Evolutionary conservation across 1,140 invertebrate species (phyloP), one percentile per base, ranked within the genome.

Genomic region (Drosophila nigromelanica): DNA sequence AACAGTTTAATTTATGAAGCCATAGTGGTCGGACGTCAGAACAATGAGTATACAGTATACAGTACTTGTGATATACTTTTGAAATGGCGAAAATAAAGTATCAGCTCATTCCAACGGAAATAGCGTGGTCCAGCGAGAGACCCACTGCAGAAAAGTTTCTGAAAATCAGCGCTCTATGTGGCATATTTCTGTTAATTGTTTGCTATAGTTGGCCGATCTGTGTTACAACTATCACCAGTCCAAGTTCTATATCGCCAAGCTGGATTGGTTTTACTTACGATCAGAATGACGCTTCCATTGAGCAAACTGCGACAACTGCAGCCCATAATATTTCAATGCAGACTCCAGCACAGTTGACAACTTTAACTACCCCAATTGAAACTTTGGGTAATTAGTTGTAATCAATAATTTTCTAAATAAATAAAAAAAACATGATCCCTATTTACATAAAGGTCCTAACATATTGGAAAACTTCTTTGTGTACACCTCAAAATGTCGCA

Each of bases 401-500:
- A 6, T 6, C 0, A 35, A 21, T 21, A 7, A 2, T 15, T 12
- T 33, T 15, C 12, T 18, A 1, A 27, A 35, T 14, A 27, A 7
- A 14, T 14, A 27, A 27, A 7, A 14, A 24, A 27, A 21, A 24
- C 12, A 21, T 21, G 7, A 7, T 18, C 2, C 11, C 11, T 18
- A 58, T 30, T 30, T 35, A n/a, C 6, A n/a, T 47, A n/a, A 35
- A 60, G 58, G 21, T 39, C 59, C 35, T 27, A 63, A 56, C 12
- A 5, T 54, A 18, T 59, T 59, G n/a, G 35, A 3, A 0, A 67
- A 83, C 7, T 91, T 70, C 42, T 91, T 73, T 59, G 81, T 91
- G 5, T 71, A 77, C 10, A 80, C 74, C 2, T 43, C 76, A 5
- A 33, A 54, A 3, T 97, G 96, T 77, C 93, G 93, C 63, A 95